phyloP scores from a whole-genome alignment of 2,888 invertebrate species.

The Drosophila trichaetosa region DNA sequence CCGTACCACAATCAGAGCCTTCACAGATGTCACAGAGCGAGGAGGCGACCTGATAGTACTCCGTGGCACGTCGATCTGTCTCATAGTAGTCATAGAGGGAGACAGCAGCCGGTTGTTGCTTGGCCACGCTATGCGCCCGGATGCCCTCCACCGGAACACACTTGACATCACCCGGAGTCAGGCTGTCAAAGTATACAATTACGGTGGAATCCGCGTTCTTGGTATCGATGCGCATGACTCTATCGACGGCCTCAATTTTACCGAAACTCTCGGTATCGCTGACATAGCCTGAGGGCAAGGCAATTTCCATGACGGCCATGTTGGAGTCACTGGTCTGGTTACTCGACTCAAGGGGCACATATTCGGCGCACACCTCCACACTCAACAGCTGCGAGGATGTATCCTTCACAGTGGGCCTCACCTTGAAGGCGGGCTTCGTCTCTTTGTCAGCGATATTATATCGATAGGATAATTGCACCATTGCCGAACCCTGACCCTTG shows the following conservation, averaged over 20 bases:
- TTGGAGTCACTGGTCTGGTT: slow-evolving; percentile 88
- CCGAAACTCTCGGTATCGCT: slow-evolving; percentile 91
- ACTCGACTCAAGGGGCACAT: slow-evolving; percentile 66
- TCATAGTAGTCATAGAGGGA: slow-evolving; percentile 96
- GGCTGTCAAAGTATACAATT: slow-evolving; percentile 90
- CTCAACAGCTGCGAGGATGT: slow-evolving; percentile 92
- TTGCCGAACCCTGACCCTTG: slow-evolving; percentile 91
- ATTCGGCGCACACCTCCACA: slow-evolving; percentile 93
- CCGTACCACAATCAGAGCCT: slow-evolving; percentile 86
- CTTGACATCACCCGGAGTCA: slow-evolving; percentile 87
- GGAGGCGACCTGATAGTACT: slow-evolving; percentile 85
- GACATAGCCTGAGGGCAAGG: slow-evolving; percentile 95
- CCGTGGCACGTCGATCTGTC: slow-evolving; percentile 86
- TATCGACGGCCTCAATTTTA: slow-evolving; percentile 86
- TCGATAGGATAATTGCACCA: slow-evolving; percentile 91
- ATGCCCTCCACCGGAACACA: slow-evolving; percentile 94
- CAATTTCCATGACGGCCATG: slow-evolving; percentile 95
- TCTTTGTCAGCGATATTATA: slow-evolving; percentile 95
- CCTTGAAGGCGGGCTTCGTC: slow-evolving; percentile 93
- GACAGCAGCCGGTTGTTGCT: slow-evolving; percentile 94
- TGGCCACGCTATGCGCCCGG: slow-evolving; percentile 92
- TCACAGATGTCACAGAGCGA: slow-evolving; percentile 94
- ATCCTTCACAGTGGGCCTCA: slow-evolving; percentile 94
- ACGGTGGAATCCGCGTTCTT: slow-evolving; percentile 88
- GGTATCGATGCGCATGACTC: slow-evolving; percentile 88